These are phyloP conservation scores for Lasius fuliginosus DNA, from an alignment of 2,888 invertebrate genomes.

Conservation along the genomic window DNA sequence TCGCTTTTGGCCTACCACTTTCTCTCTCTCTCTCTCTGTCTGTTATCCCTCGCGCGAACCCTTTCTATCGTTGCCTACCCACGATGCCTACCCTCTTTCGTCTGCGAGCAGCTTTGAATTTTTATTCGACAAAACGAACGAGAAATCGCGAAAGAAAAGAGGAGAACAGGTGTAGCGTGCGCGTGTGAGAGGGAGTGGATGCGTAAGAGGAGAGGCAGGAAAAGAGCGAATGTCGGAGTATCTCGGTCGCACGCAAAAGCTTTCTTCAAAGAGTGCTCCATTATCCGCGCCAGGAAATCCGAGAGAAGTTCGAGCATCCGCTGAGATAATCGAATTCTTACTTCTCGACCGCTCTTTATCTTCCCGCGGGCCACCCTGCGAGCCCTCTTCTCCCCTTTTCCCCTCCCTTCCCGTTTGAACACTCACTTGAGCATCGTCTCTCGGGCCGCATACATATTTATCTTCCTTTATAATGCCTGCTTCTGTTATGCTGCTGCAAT, in stretches of 20 bases:
- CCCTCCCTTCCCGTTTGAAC: constrained; percentile 48
- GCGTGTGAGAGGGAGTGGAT: constrained; percentile 31
- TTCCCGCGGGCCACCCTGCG: constrained; percentile 61
- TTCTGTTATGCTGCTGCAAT: constrained; percentile 47
- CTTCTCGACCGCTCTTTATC: constrained; percentile 76
- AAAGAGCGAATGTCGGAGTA: constrained; percentile 62
- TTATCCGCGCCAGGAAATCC: constrained; percentile 78
- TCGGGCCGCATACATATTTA: constrained; percentile 72
- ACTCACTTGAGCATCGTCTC: constrained; percentile 49
- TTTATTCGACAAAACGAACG: constrained; percentile 54
- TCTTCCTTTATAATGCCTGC: constrained; percentile 69
- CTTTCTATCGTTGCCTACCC: constrained; percentile 42
- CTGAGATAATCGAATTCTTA: constrained; percentile 78
- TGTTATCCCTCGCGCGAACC: constrained; percentile 30
- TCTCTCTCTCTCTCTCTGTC: constrained; percentile 33
- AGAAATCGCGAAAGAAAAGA: constrained; percentile 42
- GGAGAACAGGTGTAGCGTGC: constrained; percentile 29
- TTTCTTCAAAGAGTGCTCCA: constrained; percentile 78
- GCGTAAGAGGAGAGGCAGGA: constrained; percentile 47
- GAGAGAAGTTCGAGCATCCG: constrained; percentile 78
- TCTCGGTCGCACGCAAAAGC: constrained; percentile 73
- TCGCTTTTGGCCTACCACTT: constrained; percentile 60
- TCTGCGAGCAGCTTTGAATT: constrained; percentile 70
- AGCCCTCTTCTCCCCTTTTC: constrained; percentile 43
- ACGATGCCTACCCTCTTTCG: constrained; percentile 48